These are phyloP conservation scores for Brevimyrus niger DNA, from an alignment of 2,113 vertebrate species.

Conservation along the genomic window DNA sequence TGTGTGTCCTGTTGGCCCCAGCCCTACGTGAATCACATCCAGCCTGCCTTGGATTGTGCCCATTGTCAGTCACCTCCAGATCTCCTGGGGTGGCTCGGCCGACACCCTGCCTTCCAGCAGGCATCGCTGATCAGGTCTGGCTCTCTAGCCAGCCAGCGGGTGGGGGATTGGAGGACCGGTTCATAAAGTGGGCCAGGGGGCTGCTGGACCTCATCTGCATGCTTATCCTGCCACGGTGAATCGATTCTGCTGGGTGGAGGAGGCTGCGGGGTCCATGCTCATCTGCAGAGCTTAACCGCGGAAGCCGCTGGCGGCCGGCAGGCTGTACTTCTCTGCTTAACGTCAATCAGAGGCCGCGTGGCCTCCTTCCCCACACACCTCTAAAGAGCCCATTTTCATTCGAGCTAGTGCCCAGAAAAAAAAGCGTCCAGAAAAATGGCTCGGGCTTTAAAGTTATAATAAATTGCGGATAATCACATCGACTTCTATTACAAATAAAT, in stretches of 20 bases:
- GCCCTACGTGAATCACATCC: background rate
- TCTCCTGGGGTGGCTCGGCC: background rate
- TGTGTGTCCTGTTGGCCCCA: background rate
- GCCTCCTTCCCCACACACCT: slow-evolving; percentile 30
- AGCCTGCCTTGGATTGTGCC: background rate
- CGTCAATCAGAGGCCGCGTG: slow-evolving; percentile 26
- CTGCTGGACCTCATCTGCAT: background rate
- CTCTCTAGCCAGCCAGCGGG: background rate
- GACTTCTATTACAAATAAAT: slow-evolving; percentile 39
- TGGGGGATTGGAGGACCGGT: background rate
- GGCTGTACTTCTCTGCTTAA: slow-evolving; percentile 27
- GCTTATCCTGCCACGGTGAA: background rate
- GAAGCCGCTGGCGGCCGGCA: slow-evolving; percentile 20
- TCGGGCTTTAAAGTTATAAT: slow-evolving; percentile 50
- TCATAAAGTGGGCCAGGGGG: background rate
- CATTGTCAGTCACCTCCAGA: background rate
- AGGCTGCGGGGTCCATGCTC: background rate
- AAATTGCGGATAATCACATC: slow-evolving; percentile 44
- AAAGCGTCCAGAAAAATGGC: slow-evolving; percentile 39
- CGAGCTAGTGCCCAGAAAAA: slow-evolving; percentile 31
- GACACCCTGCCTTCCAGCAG: slow-evolving; percentile 6
- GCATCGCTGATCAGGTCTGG: background rate
- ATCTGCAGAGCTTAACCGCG: slow-evolving; percentile 19
- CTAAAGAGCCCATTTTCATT: slow-evolving; percentile 37
- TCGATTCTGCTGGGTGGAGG: background rate